phyloP scores from a whole-genome alignment of 2,888 invertebrate genomes.

The Pollenia labialis region DNA sequence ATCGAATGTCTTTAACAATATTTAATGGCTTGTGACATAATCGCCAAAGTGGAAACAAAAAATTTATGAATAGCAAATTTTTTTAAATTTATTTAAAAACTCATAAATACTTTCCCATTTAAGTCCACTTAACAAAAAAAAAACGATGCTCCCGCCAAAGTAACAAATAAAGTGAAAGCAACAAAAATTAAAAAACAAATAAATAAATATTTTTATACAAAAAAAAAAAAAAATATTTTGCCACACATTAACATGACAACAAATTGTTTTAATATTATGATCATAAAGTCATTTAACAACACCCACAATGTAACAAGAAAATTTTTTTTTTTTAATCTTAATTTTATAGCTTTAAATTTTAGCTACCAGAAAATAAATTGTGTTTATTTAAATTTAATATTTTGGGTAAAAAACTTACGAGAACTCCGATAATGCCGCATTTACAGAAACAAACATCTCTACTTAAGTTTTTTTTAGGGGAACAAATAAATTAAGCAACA shows the following conservation, averaged over 20 bases:
- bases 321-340: slow-evolving; percentile 9
- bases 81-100: neutral
- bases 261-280: slow-evolving; percentile 65
- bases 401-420: slow-evolving; percentile 13
- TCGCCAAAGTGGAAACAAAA: too few species aligned
- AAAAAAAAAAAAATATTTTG: slow-evolving; percentile 20
- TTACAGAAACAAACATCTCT: neutral
- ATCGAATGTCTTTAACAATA: too few species aligned
- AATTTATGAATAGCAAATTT: too few species aligned
- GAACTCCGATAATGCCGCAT: slow-evolving; percentile 6
- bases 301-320: neutral
- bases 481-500: neutral
- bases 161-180: neutral
- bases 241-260: slow-evolving; percentile 60
- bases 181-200: neutral
- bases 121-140: slow-evolving; percentile 33
- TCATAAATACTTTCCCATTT: slow-evolving; percentile 9
- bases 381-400: slow-evolving; percentile 41
- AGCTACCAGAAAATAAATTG: slow-evolving; percentile 6
- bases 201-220: slow-evolving; percentile 13
- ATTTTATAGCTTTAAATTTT: slow-evolving; percentile 1
- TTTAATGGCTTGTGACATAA: too few species aligned
- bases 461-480: neutral
- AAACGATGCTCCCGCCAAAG: neutral
- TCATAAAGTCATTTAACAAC: slow-evolving; percentile 53